phyloP scores from a whole-genome alignment of 2,888 invertebrate species.

The Trisateles emortualis region DNA sequence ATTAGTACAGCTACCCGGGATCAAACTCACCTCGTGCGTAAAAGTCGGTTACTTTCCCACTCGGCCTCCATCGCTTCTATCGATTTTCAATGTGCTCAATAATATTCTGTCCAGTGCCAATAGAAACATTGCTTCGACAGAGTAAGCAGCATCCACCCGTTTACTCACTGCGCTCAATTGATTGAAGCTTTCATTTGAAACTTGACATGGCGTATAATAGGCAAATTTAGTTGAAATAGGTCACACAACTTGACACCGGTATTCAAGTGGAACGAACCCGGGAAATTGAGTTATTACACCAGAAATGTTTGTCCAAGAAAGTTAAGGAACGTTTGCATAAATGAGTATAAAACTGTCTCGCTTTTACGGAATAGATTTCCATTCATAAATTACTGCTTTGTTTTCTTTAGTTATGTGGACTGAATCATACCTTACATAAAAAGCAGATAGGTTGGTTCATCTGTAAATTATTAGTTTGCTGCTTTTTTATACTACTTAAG shows the following conservation, averaged over 20 bases:
- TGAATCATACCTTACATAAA: neutral
- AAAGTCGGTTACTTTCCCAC: too few relatives aligned
- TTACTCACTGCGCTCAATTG: conserved; percentile 47
- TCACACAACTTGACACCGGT: conserved; percentile 46
- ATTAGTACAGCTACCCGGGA: too few relatives aligned
- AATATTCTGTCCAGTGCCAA: neutral
- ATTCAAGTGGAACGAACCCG: conserved; percentile 37
- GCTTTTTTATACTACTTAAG: too few relatives aligned
- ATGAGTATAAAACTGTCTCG: conserved; percentile 23
- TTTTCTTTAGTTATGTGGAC: neutral
- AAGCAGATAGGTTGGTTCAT: too few relatives aligned
- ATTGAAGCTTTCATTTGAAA: conserved; percentile 37
- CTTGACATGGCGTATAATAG: conserved; percentile 45
- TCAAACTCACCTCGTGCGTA: too few relatives aligned
- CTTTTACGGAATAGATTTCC: conserved; percentile 10
- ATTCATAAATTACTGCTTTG: conserved; percentile 19
- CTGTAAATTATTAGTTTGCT: too few relatives aligned
- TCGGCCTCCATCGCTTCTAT: too few relatives aligned
- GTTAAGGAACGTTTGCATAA: conserved; percentile 36
- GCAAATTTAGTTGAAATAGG: conserved; percentile 48
- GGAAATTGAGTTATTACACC: conserved; percentile 49
- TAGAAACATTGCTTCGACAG: neutral
- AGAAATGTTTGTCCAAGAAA: conserved; percentile 40
- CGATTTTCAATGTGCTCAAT: neutral
- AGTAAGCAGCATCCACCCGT: conserved; percentile 11